Conservation (phyloP, 2,113 vertebrate genomes). For the Passer domesticus region DNA sequence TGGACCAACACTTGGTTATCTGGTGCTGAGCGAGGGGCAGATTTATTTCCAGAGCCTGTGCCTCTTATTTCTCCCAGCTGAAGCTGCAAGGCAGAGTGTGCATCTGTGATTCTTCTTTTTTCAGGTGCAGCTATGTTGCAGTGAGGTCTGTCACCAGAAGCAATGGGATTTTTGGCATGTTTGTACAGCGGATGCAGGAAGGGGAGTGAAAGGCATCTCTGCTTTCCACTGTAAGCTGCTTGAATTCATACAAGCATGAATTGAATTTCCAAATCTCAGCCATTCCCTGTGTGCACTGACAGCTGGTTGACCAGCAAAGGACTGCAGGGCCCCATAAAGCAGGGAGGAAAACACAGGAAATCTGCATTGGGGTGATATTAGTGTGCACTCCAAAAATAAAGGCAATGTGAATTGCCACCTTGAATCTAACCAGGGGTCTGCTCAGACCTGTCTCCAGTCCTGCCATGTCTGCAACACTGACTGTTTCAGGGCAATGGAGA, state of each 20-base stretch:
- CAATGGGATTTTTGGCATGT: conserved; percentile 1
- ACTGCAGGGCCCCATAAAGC: neutral
- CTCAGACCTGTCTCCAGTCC: neutral
- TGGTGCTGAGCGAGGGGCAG: conserved; percentile 72
- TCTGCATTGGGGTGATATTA: neutral
- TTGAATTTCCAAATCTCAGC: neutral
- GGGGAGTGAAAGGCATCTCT: neutral
- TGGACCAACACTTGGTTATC: conserved; percentile 89
- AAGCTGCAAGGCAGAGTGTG: conserved; percentile 73
- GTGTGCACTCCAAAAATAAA: neutral
- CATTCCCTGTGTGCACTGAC: neutral
- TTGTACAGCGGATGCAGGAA: neutral
- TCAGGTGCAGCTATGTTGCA: conserved; percentile 46
- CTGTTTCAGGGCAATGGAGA: neutral
- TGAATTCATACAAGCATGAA: neutral
- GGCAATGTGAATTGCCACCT: neutral
- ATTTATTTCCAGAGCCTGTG: conserved; percentile 84
- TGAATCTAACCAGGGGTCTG: neutral
- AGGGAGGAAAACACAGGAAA: neutral
- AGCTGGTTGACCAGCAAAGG: neutral
- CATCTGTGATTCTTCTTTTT: conserved; percentile 65
- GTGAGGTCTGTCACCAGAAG: neutral
- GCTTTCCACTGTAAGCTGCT: neutral
- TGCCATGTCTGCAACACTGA: neutral
- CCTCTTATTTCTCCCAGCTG: conserved; percentile 82